Base-by-base conservation (phyloP, 2,797 vertebrate genomes). In the Ptychobarbus kaznakovi region DNA sequence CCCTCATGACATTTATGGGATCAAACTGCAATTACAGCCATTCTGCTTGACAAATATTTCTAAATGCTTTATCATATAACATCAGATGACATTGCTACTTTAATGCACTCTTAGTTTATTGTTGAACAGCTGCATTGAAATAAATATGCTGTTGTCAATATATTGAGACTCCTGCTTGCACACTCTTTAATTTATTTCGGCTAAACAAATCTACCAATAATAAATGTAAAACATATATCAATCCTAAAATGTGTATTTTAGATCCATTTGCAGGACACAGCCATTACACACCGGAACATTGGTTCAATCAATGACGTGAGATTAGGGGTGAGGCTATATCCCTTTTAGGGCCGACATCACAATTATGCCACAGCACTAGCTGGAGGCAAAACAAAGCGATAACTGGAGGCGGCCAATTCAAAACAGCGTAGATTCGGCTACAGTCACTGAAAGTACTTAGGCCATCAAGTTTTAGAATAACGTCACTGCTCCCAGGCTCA, bases 361-460 rank as follows among this genome's bases (percentile, higher is more conserved):
- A 32, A 32, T 32, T 32, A 32, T 32, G 32, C 32, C 32, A 32
- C 32, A 32, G 32, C 32, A 32, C 32, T 32, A 32, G 32, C 32
- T 32, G 32, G 32, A 32, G 32, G 2, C 3, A 32, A 32, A 32
- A 32, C 3, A 32, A 32, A 32, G 32, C 32, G 32, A 32, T 3
- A 32, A 32, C 32, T 32, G 32, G 32, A 32, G 32, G 32, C 32
- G 32, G 32, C 32, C 32, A 32, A 32, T 32, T 32, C 32, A 32
- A 32, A 32, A 32, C 32, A 32, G 32, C 32, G 32, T 0, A 32
- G 32, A 32, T 32, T 32, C 32, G 53, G 53, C 22, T 40, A 16
- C 80, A 90, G 80, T 86, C 79, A 88, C 86, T 84, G 81, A 69
- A 86, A 87, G 65, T 80, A 83, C 86, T 89, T 87, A 87, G 84